Evolutionary conservation across 2,888 invertebrate genomes (phyloP).

Genomic region (Aphodius sticticus): DNA sequence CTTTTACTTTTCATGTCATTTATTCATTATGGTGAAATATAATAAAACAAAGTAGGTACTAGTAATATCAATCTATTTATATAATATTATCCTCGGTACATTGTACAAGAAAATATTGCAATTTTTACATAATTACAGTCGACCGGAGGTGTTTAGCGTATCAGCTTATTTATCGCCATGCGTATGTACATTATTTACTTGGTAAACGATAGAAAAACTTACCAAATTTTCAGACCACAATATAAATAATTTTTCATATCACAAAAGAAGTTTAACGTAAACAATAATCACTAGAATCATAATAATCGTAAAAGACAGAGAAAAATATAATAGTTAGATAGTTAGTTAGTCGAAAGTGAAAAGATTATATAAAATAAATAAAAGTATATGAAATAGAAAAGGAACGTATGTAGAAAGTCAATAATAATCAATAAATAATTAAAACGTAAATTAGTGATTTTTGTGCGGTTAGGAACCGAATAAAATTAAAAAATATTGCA

Average conservation of each 20-base stretch:
- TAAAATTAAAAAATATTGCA: not conserved
- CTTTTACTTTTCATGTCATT: no score
- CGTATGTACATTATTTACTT: not conserved
- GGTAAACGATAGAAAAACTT: not conserved
- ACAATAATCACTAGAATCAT: no score
- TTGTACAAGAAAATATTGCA: conserved; percentile 4
- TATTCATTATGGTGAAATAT: not conserved
- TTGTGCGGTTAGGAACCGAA: not conserved
- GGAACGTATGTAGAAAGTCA: not conserved
- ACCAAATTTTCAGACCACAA: not conserved
- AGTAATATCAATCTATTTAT: not conserved
- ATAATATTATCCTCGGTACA: not conserved
- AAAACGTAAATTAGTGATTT: not conserved
- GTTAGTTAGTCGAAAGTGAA: not conserved
- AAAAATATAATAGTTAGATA: not conserved
- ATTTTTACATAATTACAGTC: conserved; percentile 4
- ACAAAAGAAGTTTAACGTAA: not conserved
- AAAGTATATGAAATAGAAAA: not conserved
- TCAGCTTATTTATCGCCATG: not conserved
- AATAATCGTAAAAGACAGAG: no score
- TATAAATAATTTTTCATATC: conserved; percentile 4
- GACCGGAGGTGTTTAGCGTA: not conserved
- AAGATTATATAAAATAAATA: conserved; percentile 4
- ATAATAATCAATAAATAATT: not conserved
- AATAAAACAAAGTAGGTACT: not conserved